Base-by-base conservation (phyloP, 2,888 invertebrate genomes). In the Meliscaeva auricollis region DNA sequence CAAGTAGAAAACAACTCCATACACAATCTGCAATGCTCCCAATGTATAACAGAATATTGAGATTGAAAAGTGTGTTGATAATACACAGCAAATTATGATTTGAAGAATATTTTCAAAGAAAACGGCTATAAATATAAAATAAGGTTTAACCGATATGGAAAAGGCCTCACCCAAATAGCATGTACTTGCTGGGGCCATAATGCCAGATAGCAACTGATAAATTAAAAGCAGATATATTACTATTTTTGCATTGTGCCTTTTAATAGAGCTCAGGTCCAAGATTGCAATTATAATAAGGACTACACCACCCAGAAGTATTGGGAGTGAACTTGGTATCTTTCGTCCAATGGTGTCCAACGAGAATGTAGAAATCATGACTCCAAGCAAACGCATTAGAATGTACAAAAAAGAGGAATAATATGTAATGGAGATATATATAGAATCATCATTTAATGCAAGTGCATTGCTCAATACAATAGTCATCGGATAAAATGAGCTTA, bases 81-180 rank as follows among this genome's bases (percentile, higher is more conserved):
- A 11, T 5, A 32, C 1, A 17, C 26, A 56, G 7, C 54, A 66
- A 38, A 78, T 30, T 17, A 76, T 46, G 4, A 81, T 75, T 62
- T 70, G 77, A 6, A 90, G 72, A 30, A 89, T 48, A 41, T 90
- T 89, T 56, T 91, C 90, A 0, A 89, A 20, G 38, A 88, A 84
- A 13, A 90, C 82, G 38, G 88, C 87, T 26, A 89, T 38, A 0
- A 70, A 88, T 22, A 90, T 88, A 2, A 89, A 80, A 32, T 81
- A 88, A 6, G 88, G 88, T 48, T 90, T 90, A 0, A 88, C 87
- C 0, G 84, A 79, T 84, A 90, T 68, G 0, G 90, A 89, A 20
- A 90, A 91, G 3, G 91, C 91, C 75, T 91, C 91, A 0, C 90
- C 88, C 81, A 91, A 50, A 66, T 89, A 90, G 2, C 75, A 77